Base-by-base conservation (phyloP, 2,797 vertebrate genomes). In the Amblyraja radiata region DNA sequence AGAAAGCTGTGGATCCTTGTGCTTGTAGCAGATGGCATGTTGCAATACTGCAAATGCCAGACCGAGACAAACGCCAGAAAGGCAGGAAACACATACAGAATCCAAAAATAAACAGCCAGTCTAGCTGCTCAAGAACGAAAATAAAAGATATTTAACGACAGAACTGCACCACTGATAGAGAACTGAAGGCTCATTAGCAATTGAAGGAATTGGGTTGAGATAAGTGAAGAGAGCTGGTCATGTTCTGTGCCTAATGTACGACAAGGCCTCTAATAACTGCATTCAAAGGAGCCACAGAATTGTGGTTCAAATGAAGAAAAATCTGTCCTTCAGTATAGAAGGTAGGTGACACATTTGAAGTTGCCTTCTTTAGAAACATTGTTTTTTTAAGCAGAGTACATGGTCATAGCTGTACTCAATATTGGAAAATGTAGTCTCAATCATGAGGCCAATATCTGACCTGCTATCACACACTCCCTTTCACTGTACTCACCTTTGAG, bases 1-100 rank as follows among this genome's bases (percentile, higher is more conserved):
- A 86, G 83, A 86, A 86, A 86, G 63, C 61, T 84, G 23, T 58
- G 14, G 81, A 84, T 28, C 54, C 23, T 86, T 86, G 7, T 88
- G 84, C 83, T 65, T 65, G 61, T 18, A 65, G n/a, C 14, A 88
- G 61, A 65, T 88, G 84, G 84, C 18, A 7, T n/a, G 3, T 6
- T 88, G n/a, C 61, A 88, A 88, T n/a, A 9, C 13, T 88, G n/a
- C 61, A 88, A 88, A 65, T 88, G 61, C 61, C n/a, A 32, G 61
- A n/a, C 61, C 2, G 61, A 65, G 16, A 18, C 18, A n/a, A 32
- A 32, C 11, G 8, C 25, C 83, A 86, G 83, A 86, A n/a, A 63
- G n/a, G 54, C n/a, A 86, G 25, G 14, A 36, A 65, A 2, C 6
- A 18, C 32, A 32, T 6, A 86, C 8, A 63, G 7, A 88, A 65